phyloP scores from a whole-genome alignment of 2,797 vertebrate species.

The Scyliorhinus canicula region DNA sequence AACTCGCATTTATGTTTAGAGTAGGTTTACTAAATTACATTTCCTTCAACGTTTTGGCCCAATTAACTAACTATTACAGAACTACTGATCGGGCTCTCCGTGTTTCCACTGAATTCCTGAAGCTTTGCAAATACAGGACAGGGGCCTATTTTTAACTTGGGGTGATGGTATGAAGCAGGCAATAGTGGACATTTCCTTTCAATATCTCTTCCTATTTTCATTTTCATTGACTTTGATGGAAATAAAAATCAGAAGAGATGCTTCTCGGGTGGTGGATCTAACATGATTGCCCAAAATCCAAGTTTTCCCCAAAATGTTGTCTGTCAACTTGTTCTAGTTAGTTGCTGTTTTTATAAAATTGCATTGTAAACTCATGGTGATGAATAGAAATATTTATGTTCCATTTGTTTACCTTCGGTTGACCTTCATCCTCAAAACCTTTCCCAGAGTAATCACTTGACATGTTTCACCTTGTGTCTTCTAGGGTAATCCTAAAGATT shows the following conservation, averaged over 20 bases:
- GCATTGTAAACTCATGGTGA: neutral
- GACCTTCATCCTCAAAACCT: neutral
- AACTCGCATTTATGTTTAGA: neutral
- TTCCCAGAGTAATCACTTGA: neutral
- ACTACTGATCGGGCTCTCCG: neutral
- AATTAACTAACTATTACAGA: neutral
- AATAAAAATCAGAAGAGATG: neutral
- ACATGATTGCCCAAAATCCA: neutral
- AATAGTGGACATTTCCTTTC: neutral
- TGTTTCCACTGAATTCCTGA: neutral
- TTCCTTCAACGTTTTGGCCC: neutral
- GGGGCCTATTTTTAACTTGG: neutral
- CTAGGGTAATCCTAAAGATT: constrained; percentile 80
- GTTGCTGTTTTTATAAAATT: neutral
- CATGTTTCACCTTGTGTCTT: constrained; percentile 43
- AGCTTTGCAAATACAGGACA: neutral
- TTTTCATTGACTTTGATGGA: neutral
- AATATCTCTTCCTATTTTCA: neutral
- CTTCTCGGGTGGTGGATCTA: no score
- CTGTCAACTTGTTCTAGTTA: neutral
- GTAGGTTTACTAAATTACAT: neutral
- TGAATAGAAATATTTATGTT: neutral
- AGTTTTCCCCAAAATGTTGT: neutral
- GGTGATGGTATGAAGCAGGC: neutral
- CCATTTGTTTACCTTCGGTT: neutral